phyloP scores from a whole-genome alignment of 2,113 vertebrate genomes.

The Sphaerodactylus townsendi region DNA sequence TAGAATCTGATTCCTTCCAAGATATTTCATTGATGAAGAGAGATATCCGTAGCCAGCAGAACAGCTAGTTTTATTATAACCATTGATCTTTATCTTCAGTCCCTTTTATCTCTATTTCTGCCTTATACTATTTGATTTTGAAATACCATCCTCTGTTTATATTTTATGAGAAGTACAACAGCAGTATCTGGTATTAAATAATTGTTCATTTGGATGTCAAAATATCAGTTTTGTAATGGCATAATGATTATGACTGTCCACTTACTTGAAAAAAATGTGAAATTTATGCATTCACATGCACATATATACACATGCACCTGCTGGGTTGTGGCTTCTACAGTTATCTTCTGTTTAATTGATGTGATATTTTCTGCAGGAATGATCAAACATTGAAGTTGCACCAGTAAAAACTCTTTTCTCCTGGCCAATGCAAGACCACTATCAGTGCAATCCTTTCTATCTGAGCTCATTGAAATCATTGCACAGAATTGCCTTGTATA shows the following conservation, averaged over 20 bases:
- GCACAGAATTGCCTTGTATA: too few species aligned
- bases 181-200: background rate
- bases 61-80: background rate
- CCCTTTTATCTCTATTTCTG: background rate
- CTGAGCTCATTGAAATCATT: too few species aligned
- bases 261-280: background rate
- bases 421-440: too few species aligned
- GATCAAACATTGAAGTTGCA: too few species aligned
- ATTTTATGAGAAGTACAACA: background rate
- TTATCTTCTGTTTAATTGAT: constrained; percentile 1
- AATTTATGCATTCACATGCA: background rate
- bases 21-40: constrained; percentile 8
- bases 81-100: background rate
- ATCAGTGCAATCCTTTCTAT: too few species aligned
- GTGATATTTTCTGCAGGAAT: background rate
- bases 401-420: too few species aligned
- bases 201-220: background rate
- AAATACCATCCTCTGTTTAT: background rate
- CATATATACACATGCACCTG: too few species aligned
- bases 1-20: background rate
- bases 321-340: background rate
- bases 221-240: background rate
- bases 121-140: background rate
- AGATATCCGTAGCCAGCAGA: background rate
- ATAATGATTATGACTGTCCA: background rate